Evolutionary conservation across 2,797 vertebrate genomes (phyloP), one percentile per base, ranked within the genome.

Genomic region (Peromyscus eremicus): DNA sequence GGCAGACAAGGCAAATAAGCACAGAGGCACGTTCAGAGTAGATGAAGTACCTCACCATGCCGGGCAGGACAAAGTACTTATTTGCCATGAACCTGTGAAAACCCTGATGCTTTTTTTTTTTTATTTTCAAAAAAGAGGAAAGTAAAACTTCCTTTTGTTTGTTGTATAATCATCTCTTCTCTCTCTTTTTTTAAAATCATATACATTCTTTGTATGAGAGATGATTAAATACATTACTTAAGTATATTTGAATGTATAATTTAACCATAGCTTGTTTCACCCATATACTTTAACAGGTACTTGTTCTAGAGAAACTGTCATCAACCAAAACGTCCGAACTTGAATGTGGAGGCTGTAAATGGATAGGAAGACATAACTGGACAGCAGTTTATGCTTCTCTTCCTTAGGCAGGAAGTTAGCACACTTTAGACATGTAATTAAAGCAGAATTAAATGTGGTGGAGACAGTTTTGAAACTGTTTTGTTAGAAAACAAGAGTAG

Each of bases 401-500:
- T 91, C n/a, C 70, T 64, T 66, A 77, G 13, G 29, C 29, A 85
- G 32, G 16, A 84, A 94, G 34, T 46, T 12, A 92, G 34, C 92
- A 8, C 8, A 55, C 60, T 92, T 86, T 70, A 73, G 6, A 89
- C 34, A 14, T 55, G 6, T 87, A 86, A 85, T 91, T 92, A 88
- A 81, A 77, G 60, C 8, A 29, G 55, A 11, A 76, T 94, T 93
- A 57, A 86, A 52, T 94, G 81, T 60, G 25, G 9, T 34, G 1
- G 49, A 40, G 19, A 8, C 11, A 49, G 66, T 94, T 89, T 94
- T 94, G 23, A 92, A 96, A 93, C 23, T 64, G 17, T 43, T 60
- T 49, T 40, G 6, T 93, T 97, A 85, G 37, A 81, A 85, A 84
- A 96, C 43, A 86, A 92, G 52, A 76, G 82, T 85, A 46, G 6